Base-by-base conservation (phyloP, 2,888 invertebrate genomes). In the Drosophila nigricruria region DNA sequence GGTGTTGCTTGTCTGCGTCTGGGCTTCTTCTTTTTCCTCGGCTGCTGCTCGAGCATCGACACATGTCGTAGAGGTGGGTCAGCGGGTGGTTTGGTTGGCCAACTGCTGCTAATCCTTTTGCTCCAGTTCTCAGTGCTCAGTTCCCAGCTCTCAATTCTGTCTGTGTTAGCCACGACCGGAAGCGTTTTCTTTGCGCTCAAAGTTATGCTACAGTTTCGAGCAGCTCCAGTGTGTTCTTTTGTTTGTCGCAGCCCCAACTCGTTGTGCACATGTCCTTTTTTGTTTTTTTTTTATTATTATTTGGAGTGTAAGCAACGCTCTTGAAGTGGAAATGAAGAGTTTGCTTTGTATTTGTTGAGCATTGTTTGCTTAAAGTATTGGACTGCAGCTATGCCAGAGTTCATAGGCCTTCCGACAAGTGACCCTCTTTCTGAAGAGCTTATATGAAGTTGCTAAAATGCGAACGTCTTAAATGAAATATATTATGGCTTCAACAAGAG, bases 121-220 rank as follows among this genome's bases (percentile, higher is more conserved):
- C 80, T 76, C 73, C 57, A 75, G 72, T 70, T 81, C 65, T 32
- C 45, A 60, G 53, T 49, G 9, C 30, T 30, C 30, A 9, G n/a
- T n/a, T 61, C 47, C 61, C 38, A 36, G 53, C 12, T n/a, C 53
- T 38, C 56, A 5, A 20, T 32, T 25, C 63, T 45, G 77, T 75
- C 66, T 79, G 67, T 77, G 64, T 61, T 64, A 58, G 49, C 75
- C 58, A 75, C 79, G 79, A 88, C 81, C 88, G 89, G 76, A 89
- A 84, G 88, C 79, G 87, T 74, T 83, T 81, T 83, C 87, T 80
- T 89, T 85, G 68, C 81, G 61, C 75, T 67, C 69, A 64, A 85
- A 83, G 88, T 88, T 88, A 82, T 82, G 78, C 71, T 72, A 82
- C 74, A 72, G 56, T 81, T 76, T 64, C 43, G 52, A 67, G 64